phyloP scores from a whole-genome alignment of 2,113 vertebrate species.

The Lampris incognitus region DNA sequence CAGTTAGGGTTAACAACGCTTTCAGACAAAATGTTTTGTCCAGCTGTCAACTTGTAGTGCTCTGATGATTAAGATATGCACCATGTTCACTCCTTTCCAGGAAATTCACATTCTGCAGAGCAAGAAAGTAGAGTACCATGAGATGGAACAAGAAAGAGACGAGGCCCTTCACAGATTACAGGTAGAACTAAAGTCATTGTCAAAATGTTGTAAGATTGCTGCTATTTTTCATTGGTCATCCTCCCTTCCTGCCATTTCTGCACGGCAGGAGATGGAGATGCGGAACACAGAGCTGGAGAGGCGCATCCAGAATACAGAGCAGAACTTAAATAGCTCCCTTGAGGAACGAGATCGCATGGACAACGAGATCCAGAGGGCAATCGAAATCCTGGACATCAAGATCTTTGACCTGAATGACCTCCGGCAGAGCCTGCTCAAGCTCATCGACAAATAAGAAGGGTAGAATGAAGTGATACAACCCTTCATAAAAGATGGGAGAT shows the following conservation, averaged over 20 bases:
- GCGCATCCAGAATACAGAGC: conserved; percentile 86
- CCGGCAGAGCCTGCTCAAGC: conserved; percentile 90
- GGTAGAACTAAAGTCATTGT: conserved; percentile 71
- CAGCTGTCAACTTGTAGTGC: neutral
- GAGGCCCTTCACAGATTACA: conserved; percentile 90
- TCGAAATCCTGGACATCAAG: conserved; percentile 94
- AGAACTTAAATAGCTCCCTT: conserved; percentile 84
- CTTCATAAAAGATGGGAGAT: neutral
- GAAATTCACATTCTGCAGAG: conserved; percentile 93
- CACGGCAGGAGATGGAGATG: conserved; percentile 88
- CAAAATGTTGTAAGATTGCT: neutral
- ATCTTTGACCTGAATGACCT: conserved; percentile 95
- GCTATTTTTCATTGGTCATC: neutral
- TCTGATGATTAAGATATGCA: neutral
- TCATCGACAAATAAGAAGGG: conserved; percentile 84
- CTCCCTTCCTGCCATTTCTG: neutral
- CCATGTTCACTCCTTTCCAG: conserved; percentile 70
- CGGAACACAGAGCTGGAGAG: conserved; percentile 89
- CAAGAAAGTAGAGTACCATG: conserved; percentile 85
- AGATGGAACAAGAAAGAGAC: conserved; percentile 86
- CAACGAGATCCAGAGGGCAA: conserved; percentile 86
- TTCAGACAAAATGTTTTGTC: no score
- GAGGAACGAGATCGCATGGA: conserved; percentile 88
- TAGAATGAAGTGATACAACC: accelerated
- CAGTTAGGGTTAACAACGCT: no score